Evolutionary conservation across 2,113 vertebrate genomes (phyloP).

Genomic region (Mesoclemmys tuberculata): DNA sequence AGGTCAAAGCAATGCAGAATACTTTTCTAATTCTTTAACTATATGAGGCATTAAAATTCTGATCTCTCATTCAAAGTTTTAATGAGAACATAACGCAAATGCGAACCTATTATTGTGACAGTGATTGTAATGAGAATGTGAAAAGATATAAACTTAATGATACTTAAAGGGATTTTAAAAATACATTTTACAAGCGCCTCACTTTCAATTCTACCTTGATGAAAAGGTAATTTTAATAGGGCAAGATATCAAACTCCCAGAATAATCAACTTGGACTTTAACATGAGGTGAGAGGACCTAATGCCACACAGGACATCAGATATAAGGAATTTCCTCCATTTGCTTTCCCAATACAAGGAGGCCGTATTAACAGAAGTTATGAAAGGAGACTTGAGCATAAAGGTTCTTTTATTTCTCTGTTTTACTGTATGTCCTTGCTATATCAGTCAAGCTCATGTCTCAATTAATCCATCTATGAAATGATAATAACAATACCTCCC

Average conservation of each 20-base stretch:
- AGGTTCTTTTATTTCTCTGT: not conserved
- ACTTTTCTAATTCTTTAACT: constrained; percentile 66
- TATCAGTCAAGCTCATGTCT: not conserved
- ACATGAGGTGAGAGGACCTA: not conserved
- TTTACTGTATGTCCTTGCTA: not conserved
- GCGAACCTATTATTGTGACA: constrained; percentile 73
- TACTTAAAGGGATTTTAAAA: constrained; percentile 29
- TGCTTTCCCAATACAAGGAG: not conserved
- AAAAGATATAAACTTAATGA: constrained; percentile 67
- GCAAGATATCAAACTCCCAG: not conserved
- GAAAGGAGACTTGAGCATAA: not conserved
- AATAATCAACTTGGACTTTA: not conserved
- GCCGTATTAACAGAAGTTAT: not conserved
- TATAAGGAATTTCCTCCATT: not conserved
- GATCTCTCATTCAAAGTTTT: constrained; percentile 52
- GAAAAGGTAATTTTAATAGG: not conserved
- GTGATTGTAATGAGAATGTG: constrained; percentile 66
- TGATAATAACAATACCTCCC: not conserved
- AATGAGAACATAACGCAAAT: constrained; percentile 72
- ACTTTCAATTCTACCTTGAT: constrained; percentile 7
- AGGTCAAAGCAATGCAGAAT: constrained; percentile 64
- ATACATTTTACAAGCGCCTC: constrained; percentile 15
- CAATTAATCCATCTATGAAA: not conserved
- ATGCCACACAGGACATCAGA: not conserved
- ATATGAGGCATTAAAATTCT: constrained; percentile 71